phyloP scores from a whole-genome alignment of 2,113 vertebrate species.

The Halichoeres trimaculatus region DNA sequence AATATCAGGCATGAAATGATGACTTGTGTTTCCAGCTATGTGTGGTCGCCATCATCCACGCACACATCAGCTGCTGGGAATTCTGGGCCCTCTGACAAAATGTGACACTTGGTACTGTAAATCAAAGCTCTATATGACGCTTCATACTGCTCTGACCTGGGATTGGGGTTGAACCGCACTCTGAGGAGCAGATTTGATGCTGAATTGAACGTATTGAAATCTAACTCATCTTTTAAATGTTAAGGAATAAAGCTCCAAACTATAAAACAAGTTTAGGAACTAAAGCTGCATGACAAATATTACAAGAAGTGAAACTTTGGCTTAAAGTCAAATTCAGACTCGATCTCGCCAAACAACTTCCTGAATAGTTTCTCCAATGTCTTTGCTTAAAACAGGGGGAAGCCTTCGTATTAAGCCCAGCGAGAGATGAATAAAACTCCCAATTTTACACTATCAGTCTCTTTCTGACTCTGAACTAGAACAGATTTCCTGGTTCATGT shows the following conservation, averaged over 20 bases:
- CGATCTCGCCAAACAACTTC: neutral
- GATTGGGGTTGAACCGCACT: neutral
- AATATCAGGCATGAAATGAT: slow-evolving; percentile 37
- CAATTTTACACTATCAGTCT: too few species aligned
- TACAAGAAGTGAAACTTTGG: slow-evolving; percentile 7
- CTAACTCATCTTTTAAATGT: neutral
- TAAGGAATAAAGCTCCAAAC: neutral
- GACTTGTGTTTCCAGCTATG: slow-evolving; percentile 63
- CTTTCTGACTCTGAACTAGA: too few species aligned
- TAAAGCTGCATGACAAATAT: neutral
- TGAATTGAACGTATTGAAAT: neutral
- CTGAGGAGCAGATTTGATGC: neutral
- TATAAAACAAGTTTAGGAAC: neutral
- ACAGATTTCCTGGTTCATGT: too few species aligned
- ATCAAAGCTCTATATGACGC: slow-evolving; percentile 25
- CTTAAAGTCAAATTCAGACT: neutral
- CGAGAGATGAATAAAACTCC: too few species aligned
- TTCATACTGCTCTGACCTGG: neutral
- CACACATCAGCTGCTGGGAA: slow-evolving; percentile 61
- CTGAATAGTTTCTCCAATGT: neutral
- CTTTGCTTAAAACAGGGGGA: too few species aligned
- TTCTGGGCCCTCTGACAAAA: slow-evolving; percentile 63
- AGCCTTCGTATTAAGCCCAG: too few species aligned
- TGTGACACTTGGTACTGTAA: slow-evolving; percentile 49
- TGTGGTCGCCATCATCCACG: slow-evolving; percentile 42